Conservation (phyloP, 1,140 invertebrate species). For the Eufriesea mexicana region DNA sequence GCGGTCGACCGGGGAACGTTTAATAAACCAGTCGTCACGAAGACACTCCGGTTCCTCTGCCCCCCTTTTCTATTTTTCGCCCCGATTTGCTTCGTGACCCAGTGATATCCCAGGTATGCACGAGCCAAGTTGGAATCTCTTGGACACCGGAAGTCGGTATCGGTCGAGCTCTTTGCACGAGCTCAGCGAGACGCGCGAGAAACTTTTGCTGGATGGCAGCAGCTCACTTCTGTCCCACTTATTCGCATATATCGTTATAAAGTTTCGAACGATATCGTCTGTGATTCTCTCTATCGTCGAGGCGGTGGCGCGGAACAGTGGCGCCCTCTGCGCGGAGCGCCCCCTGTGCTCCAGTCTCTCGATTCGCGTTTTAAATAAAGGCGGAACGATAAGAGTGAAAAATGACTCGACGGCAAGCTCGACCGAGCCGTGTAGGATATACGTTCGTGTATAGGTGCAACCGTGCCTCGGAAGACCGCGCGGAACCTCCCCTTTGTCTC, state of each 20-base stretch:
- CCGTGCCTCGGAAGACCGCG: constrained; percentile 28
- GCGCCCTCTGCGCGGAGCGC: not conserved
- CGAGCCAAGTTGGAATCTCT: constrained; percentile 71
- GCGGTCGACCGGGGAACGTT: not conserved
- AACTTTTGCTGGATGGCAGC: constrained; percentile 65
- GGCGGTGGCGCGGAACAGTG: constrained; percentile 25
- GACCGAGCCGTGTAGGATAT: constrained; percentile 40
- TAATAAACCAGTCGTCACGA: constrained; percentile 42
- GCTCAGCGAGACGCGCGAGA: constrained; percentile 61
- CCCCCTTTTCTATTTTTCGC: not conserved
- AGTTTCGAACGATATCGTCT: constrained; percentile 61
- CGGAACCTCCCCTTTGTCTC: constrained; percentile 53
- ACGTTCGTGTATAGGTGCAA: constrained; percentile 1
- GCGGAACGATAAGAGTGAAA: constrained; percentile 65
- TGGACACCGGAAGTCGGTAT: constrained; percentile 71
- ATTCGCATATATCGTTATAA: constrained; percentile 63
- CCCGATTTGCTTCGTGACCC: constrained; percentile 48
- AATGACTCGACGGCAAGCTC: constrained; percentile 60
- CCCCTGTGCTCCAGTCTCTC: no score
- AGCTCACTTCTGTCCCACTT: constrained; percentile 45
- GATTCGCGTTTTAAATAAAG: constrained; percentile 62
- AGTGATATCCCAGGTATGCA: constrained; percentile 61
- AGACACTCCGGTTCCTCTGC: not conserved
- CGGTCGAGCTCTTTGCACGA: constrained; percentile 61
- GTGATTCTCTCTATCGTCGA: constrained; percentile 58